Conservation (phyloP, 2,797 vertebrate genomes). For the Pelochelys cantorii region DNA sequence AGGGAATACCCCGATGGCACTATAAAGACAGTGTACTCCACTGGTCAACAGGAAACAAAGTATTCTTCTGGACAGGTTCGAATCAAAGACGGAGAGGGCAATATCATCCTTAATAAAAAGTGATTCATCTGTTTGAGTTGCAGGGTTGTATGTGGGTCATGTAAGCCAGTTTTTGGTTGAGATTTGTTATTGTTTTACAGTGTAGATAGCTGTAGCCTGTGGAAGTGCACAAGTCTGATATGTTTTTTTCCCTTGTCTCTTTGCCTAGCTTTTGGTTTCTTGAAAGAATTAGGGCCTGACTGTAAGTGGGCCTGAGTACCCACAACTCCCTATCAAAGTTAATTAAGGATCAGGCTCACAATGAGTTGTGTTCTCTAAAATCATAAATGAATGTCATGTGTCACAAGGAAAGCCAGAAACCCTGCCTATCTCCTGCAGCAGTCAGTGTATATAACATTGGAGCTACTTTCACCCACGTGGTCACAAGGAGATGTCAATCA, state of each 20-base stretch:
- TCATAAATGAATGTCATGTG: not conserved
- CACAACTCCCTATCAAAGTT: not conserved
- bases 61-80: slow-evolving; percentile 65
- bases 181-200: not conserved
- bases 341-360: not conserved
- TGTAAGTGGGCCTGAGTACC: not conserved
- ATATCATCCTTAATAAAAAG: slow-evolving; percentile 65
- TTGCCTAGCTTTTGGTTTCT: not conserved
- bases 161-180: not conserved
- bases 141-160: rapidly evolving
- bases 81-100: slow-evolving; percentile 70
- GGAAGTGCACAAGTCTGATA: not conserved
- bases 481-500: too few species aligned
- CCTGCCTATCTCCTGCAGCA: too few species aligned
- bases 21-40: slow-evolving; percentile 79
- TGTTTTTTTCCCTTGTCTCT: not conserved
- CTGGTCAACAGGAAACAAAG: slow-evolving; percentile 76
- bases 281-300: not conserved
- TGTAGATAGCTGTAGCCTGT: not conserved
- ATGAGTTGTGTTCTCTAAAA: not conserved
- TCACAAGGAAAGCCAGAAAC: not conserved
- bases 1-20: slow-evolving; percentile 82
- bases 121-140: not conserved
- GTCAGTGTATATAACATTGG: too few species aligned
- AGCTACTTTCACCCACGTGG: too few species aligned